Evolutionary conservation across 2,113 vertebrate species (phyloP), one percentile per base, ranked within the genome.

Genomic region (Lynx canadensis): DNA sequence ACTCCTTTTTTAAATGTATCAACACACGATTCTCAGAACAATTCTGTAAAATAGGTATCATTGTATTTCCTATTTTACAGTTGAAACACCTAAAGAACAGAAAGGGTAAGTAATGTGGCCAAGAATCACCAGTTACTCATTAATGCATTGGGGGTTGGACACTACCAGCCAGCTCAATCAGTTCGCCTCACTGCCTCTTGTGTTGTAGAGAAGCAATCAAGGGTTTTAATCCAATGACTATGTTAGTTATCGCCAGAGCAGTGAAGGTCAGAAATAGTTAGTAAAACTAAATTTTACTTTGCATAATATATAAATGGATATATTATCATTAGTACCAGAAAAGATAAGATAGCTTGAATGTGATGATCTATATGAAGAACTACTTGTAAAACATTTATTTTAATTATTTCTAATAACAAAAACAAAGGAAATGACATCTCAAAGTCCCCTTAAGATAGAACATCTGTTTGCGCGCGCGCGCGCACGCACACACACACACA

Each of bases 371-470:
- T 81, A 76, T 69, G 8, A 85, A 66, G 33, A 79, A 1, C 21
- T 69, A 66, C 3, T 38, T 95, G 29, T 31, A 60, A 68, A 48
- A 41, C 3, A 45, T 33, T 94, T 38, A 11, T 71, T 36, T 76
- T 18, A n/a, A 74, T 52, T 85, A 89, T n/a, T 36, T 89, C 81
- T 66, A 92, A 36, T 68, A 93, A 86, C 33, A n/a, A 63, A 69
- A 92, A 45, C 1, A 23, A 36, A 87, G 25, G 8, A 45, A 66
- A 66, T 3, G 12, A 19, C 4, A 36, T 25, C 4, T 78, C 6
- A 25, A 85, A 81, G 33, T 31, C 23, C 65, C 9, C 48, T 92
- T 80, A 50, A 79, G 19, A 73, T 57, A 60, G 2, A 68, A 38
- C 33, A 33, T 66, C 27, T 66, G 45, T 6, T 19, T 0, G 7